Base-by-base conservation (phyloP, 2,113 vertebrate species). In the Agapornis roseicollis region DNA sequence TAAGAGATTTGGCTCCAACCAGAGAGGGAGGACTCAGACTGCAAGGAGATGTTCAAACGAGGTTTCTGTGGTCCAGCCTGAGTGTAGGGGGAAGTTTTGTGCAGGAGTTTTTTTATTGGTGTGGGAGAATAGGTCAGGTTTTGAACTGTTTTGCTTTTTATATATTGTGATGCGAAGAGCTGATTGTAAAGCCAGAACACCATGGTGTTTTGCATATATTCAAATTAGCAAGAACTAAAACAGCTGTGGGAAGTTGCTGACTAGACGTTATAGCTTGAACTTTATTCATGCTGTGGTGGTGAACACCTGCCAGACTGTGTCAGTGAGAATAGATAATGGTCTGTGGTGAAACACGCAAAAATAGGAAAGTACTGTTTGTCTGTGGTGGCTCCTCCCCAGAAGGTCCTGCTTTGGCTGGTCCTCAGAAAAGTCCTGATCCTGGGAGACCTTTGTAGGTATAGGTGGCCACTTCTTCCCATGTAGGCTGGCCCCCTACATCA, bases 11-110 rank as follows among this genome's bases (percentile, higher is more conserved):
- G 22, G 17, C 22, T 41, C 3, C 55, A 31, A 39, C 5, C 13
- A 46, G 33, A 46, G 33, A 1, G 1, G 25, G 44, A 24, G 14
- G 66, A 8, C 35, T 42, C 0, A 0, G 10, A 47, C 42, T 37
- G 49, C 33, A 70, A 31, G 18, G 28, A 20, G 28, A 53, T 29
- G 4, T 46, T 73, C 11, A 49, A 46, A 50, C 18, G 56, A 55
- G 14, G 35, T 22, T 82, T 79, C 33, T 44, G 39, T 69, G 31
- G 13, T 11, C 17, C 19, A 20, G 6, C 31, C 23, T 70, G 4
- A 2, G 19, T 8, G 46, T 17, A 13, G 9, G 42, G 29, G 11
- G 28, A 4, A 5, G 10, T 19, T 80, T 33, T 71, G 15, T 17
- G 25, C 25, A 24, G 50, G 23, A 1, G 16, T 88, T 14, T 18